Base-by-base conservation (phyloP, 2,797 vertebrate species). In the Rhodeus uyekii region DNA sequence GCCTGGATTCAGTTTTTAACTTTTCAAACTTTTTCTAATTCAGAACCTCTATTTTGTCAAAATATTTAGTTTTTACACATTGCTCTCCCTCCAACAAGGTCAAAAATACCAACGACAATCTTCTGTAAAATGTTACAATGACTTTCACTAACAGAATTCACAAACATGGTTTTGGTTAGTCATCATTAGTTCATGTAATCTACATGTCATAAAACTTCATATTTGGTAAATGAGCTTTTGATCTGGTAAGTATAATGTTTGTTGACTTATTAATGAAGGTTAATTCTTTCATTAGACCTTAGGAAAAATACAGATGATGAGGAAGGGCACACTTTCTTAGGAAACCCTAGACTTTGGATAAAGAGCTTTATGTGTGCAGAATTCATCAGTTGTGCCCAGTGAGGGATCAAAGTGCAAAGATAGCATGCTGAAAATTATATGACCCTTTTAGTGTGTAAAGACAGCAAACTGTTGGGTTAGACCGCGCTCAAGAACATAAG, bases 11-110 rank as follows among this genome's bases (percentile, higher is more conserved):
- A 3, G 34, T 71, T n/a, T 36, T 77, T 48, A 64, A 77, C 39
- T 60, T 64, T 77, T 77, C 12, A 36, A 48, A 77, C 24, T 78
- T 78, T 60, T 42, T 50, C 29, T 38, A 13, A 78, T 27, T 67
- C 32, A 78, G 32, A 78, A 50, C n/a, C 18, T 65, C 1, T 1
- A 36, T 29, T 78, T 48, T 9, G 16, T 5, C 22, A 3, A 67
- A 78, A 53, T 50, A 38, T 38, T 77, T 64, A 18, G 58, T 64
- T 77, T 64, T 67, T 67, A 27, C 14, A 24, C 36, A n/a, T n/a
- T 27, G 29, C 8, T 38, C 13, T 38, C 3, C 48, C 19, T 50
- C 29, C 29, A 72, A 50, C 19, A 50, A 50, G 29, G 19, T 50
- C 29, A 72, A 10, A 50, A 50, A 27, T 2, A 60, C 39, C 5